phyloP scores from a whole-genome alignment of 2,113 vertebrate genomes.

The Grantiella picta region DNA sequence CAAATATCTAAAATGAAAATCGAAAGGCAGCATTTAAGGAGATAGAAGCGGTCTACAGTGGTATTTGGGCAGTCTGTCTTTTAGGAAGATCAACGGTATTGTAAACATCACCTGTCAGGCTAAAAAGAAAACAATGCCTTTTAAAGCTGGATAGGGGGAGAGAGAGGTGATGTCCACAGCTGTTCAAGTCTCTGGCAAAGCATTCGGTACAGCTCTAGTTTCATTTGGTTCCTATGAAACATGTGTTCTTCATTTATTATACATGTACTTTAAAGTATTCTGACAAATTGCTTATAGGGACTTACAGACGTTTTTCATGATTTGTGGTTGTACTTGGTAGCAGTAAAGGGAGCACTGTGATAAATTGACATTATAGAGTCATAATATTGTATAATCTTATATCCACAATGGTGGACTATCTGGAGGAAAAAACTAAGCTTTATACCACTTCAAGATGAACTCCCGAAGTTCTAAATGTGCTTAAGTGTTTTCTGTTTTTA shows the following conservation, averaged over 20 bases:
- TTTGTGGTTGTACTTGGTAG: conserved; percentile 59
- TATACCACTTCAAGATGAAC: background rate
- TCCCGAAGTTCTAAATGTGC: background rate
- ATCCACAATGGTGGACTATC: background rate
- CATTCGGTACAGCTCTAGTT: conserved; percentile 61
- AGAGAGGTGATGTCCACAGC: conserved; percentile 61
- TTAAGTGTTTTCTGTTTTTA: background rate
- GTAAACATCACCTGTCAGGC: conserved; percentile 60
- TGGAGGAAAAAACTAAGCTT: background rate
- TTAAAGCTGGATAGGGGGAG: conserved; percentile 28
- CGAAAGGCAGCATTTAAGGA: background rate
- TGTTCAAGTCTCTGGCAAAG: conserved; percentile 66
- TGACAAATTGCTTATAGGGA: conserved; percentile 67
- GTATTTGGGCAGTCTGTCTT: background rate
- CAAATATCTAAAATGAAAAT: background rate
- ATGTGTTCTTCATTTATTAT: conserved; percentile 74
- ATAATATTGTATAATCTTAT: background rate
- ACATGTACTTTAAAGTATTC: conserved; percentile 54
- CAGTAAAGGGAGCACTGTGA: background rate
- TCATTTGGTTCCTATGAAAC: conserved; percentile 69
- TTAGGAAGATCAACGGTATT: background rate
- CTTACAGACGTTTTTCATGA: conserved; percentile 63
- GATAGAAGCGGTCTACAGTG: background rate
- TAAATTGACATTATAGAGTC: background rate
- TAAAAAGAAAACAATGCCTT: conserved; percentile 43